Evolutionary conservation across 2,888 invertebrate genomes (phyloP), one percentile per base, ranked within the genome.

Genomic region (Macrosoma leucophasiata): DNA sequence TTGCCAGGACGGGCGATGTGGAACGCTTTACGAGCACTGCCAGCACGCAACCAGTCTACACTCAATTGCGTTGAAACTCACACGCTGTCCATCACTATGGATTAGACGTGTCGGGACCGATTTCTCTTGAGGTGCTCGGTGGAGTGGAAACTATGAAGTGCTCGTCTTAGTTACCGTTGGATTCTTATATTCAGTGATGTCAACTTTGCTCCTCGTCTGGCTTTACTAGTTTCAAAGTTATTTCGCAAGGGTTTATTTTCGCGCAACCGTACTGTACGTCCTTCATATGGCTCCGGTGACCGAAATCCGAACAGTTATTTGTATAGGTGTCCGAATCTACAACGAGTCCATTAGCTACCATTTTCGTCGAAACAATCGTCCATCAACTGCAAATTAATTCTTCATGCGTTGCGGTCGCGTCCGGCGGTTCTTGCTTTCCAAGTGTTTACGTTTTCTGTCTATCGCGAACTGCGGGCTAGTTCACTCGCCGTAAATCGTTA

Each of bases 51-150:
- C 62, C 79, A 84, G 84, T 84, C 67, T 72, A 73, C 75, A 78
- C 71, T 82, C 72, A 79, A 79, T 73, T 82, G 77, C 76, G 81
- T 74, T 66, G 70, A 68, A 77, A 78, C 79, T 76, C 75, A 81
- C 82, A 82, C 84, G 82, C 81, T 68, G 70, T 76, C 81, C 75
- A 75, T 75, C 76, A 77, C 61, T 66, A 78, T 78, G 81, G 79
- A 77, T 73, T 69, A 62, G 71, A 71, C 59, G 71, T 72, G 71
- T 67, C 71, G 74, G 72, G 69, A 69, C 66, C 52, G 74, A 75
- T 81, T 81, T 81, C 79, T 76, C 76, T 66, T 63, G 66, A 61
- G 60, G 61, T 58, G 58, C 50, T 62, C 62, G 60, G 59, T 66
- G 63, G 60, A 59, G 63, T 64, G 70, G 62, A 68, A 72, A 75